A percentile compares a stretch with the other conserved stretches of the same genome.
Evolutionary conservation across 2,797 vertebrate genomes (phyloP).

Genomic region (Rhinoraja longicauda): DNA sequence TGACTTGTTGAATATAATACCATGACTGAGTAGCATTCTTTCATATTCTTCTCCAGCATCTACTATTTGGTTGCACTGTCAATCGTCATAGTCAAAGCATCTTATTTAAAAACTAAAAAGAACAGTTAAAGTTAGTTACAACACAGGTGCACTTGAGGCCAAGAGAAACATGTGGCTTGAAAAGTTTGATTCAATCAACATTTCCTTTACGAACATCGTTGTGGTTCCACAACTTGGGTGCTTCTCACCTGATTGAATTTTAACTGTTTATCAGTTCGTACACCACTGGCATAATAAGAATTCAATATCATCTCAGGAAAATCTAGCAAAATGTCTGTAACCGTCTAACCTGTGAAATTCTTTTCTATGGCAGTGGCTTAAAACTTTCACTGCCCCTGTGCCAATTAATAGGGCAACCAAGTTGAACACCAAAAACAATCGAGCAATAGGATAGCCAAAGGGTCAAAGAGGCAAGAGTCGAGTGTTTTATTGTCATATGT

Average conservation of each 20-base stretch:
- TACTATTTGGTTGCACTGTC: not conserved
- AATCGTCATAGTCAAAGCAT: not conserved
- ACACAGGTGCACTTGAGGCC: not conserved
- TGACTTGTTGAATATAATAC: too few relatives aligned
- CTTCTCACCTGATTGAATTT: constrained; percentile 15
- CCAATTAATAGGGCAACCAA: not conserved
- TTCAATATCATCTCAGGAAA: not conserved
- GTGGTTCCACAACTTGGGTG: not conserved
- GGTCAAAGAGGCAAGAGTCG: too few relatives aligned
- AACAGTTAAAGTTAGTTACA: not conserved
- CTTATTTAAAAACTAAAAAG: not conserved
- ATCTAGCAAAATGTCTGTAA: not conserved
- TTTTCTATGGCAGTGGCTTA: too few relatives aligned
- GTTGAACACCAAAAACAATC: not conserved
- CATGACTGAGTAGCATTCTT: not conserved
- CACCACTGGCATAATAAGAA: not conserved
- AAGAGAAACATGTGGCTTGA: not conserved
- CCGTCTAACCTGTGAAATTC: not conserved
- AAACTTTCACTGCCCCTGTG: not conserved
- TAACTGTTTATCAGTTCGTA: constrained; percentile 13
- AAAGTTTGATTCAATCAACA: not conserved
- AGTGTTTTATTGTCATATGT: too few relatives aligned
- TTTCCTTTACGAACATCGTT: not conserved
- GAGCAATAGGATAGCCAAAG: not conserved
- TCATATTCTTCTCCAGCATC: not conserved